Percentiles rank a stretch among this genome's conserved stretches.
These are phyloP conservation scores for Platichthys stellatus DNA, from an alignment of 2,113 vertebrate genomes.

Conservation along the genomic window DNA sequence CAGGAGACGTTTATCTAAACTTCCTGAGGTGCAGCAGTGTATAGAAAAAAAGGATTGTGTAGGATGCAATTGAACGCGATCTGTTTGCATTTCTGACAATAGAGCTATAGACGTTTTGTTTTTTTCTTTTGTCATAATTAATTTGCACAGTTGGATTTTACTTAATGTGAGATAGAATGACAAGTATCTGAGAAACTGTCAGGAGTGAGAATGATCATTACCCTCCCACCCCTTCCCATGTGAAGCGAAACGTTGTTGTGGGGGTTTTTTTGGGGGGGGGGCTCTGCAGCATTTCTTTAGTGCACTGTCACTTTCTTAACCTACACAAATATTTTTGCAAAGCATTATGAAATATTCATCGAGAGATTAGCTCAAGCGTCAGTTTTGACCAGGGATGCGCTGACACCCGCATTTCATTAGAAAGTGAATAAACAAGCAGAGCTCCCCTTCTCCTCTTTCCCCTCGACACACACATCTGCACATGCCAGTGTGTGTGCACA, in stretches of 20 bases:
- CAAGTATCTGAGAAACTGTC: slow-evolving; percentile 45
- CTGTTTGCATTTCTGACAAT: not conserved
- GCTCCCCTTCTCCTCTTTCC: slow-evolving; percentile 11
- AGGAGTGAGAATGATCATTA: slow-evolving; percentile 33
- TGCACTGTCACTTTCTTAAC: slow-evolving; percentile 47
- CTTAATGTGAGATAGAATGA: slow-evolving; percentile 52
- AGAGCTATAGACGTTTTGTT: not conserved
- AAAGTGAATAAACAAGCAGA: slow-evolving; percentile 48
- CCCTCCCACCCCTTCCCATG: slow-evolving; percentile 20
- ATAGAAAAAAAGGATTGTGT: not conserved
- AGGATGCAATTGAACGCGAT: not conserved
- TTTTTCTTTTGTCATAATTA: no score
- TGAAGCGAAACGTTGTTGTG: slow-evolving; percentile 30
- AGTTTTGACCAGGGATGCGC: slow-evolving; percentile 18
- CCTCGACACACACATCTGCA: not conserved
- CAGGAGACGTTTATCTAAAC: not conserved
- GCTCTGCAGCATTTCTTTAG: slow-evolving; percentile 38
- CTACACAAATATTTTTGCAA: slow-evolving; percentile 63
- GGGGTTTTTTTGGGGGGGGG: no score
- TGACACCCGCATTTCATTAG: slow-evolving; percentile 43
- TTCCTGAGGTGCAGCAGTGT: not conserved
- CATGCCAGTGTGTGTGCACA: slow-evolving; percentile 10
- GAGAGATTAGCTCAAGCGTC: slow-evolving; percentile 46
- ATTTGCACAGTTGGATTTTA: slow-evolving; percentile 41
- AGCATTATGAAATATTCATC: slow-evolving; percentile 64